Base-by-base conservation (phyloP, 53 echinoderm and acorn worm species). In the Astropecten irregularis region DNA sequence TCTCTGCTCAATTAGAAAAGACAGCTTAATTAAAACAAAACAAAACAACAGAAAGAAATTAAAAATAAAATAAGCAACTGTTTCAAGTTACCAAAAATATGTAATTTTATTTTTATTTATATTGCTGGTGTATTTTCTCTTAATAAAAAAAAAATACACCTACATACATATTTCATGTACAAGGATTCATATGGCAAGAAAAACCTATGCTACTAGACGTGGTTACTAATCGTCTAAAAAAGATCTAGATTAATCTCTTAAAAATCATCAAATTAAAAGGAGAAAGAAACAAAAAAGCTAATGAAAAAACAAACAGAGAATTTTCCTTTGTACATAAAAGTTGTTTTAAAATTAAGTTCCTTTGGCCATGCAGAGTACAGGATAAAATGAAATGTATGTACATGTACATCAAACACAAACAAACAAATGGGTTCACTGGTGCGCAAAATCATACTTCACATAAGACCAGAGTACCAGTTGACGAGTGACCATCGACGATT, bases 101-200 rank as follows among this genome's bases (percentile, higher is more conserved):
- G 79, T 57, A 79, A 79, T 79, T 61, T 61, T 79, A 32, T 44
- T n/a, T 79, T 79, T 79, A 62, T 79, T 42, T 79, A 79, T 79
- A 79, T 79, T 79, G 79, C 79, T 61, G 42, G 25, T 79, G 60
- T 27, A 79, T 62, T 63, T 46, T 50, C 13, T 19, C 52, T 71
- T 42, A 42, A 42, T 8, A 42, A 42, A 42, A 42, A 30, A 63
- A 79, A 47, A 74, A n/a, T 44, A 79, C 48, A 27, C 49, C 79
- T 34, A 46, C 79, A 79, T 79, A 79, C 79, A 79, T 40, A 60
- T 38, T 40, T 39, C 62, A 79, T 61, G 79, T 79, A 79, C 62
- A 42, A n/a, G 19, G 29, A 44, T 62, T 44, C 22, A 8, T 79
- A 48, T 79, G 79, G 79, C 79, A 79, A 79, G 79, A 79, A 31